Evolutionary conservation across 2,888 invertebrate species (phyloP), one percentile per base, ranked within the genome.

Genomic region (Drosophila pseudotakahashii): DNA sequence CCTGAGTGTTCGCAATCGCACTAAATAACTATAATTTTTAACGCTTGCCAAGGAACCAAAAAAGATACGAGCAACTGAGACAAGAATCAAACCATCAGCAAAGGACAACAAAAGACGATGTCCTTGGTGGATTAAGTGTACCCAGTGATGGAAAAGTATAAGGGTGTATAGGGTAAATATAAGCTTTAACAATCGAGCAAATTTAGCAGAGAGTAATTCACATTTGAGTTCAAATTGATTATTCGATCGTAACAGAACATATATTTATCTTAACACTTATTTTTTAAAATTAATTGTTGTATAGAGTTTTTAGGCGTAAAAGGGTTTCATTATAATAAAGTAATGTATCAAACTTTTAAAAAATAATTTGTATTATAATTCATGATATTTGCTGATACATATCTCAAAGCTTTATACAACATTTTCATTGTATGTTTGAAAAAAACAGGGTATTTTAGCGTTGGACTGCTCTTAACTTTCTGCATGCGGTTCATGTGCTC

Each of bases 11-110:
- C 14, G 73, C 60, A 73, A 72, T 63, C 59, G 63, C 42, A 73
- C 74, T 79, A 78, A 85, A 89, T 87, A 84, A 87, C 88, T 79
- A 87, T 81, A 86, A 88, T 83, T 81, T 79, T 81, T 84, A 81
- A 81, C 79, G 81, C 78, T 67, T 76, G 58, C 71, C 69, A 63
- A 45, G 54, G 48, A 62, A 41, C 62, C 53, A 59, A 37, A 19
- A 7, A 37, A 19, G 44, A 52, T 41, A 54, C 11, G 14, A 52
- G 51, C 48, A 75, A 80, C 73, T 69, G 68, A 67, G 66, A 73
- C 57, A 66, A 67, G 69, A 83, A 78, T 87, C 87, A 83, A 80
- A 87, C 68, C 79, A 16, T 48, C 26, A 34, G 39, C 30, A 36
- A 42, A 19, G 47, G 37, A 48, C 39, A 51, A 61, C 42, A 66